phyloP scores from a whole-genome alignment of 2,888 invertebrate species.

The Drosophila prolongata region DNA sequence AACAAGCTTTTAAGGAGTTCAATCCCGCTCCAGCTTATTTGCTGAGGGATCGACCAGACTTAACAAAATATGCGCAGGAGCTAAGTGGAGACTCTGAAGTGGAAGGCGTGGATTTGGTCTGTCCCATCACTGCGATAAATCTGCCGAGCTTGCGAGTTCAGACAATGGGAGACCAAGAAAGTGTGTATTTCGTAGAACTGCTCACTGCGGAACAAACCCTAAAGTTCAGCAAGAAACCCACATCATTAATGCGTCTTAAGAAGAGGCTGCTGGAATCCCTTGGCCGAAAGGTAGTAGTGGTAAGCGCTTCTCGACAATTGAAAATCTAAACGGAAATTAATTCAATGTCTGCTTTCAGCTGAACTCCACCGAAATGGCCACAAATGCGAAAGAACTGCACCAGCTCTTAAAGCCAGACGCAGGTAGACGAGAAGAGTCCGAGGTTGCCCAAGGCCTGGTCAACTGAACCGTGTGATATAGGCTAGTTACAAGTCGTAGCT shows the following conservation, averaged over 20 bases:
- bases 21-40: constrained; percentile 74
- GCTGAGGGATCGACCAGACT: constrained; percentile 63
- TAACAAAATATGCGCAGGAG: constrained; percentile 62
- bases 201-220: constrained; percentile 75
- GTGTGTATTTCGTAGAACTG: constrained; percentile 74
- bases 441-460: constrained; percentile 32
- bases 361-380: constrained; percentile 57
- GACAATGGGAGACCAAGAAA: constrained; percentile 38
- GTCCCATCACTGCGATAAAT: constrained; percentile 82
- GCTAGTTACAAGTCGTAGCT: constrained; percentile 46
- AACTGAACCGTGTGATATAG: constrained; percentile 67
- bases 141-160: constrained; percentile 79
- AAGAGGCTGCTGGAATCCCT: constrained; percentile 70
- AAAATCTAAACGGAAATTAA: background rate
- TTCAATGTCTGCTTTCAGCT: constrained; percentile 33
- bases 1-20: constrained; percentile 63
- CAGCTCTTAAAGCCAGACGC: constrained; percentile 40
- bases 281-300: constrained; percentile 76
- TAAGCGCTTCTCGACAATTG: constrained; percentile 45
- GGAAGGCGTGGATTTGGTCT: constrained; percentile 64
- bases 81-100: constrained; percentile 64
- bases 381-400: constrained; percentile 53
- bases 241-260: constrained; percentile 77
- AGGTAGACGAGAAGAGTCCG: constrained; percentile 2
- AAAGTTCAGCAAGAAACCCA: constrained; percentile 71